phyloP scores from a whole-genome alignment of 2,113 vertebrate species.

The Danio rerio region GRCz12tu NC_133200.1:6923501-6924000 shows the following conservation, averaged over 20 bases:
- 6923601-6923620: conserved; percentile 41
- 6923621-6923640: too few species aligned
- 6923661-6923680: conserved; percentile 69
- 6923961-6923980: too few species aligned
- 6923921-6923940: too few species aligned
- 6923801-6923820: conserved; percentile 95
- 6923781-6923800: conserved; percentile 93
- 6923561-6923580: conserved; percentile 11
- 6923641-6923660: conserved; percentile 55
- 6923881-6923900: too few species aligned
- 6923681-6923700: conserved; percentile 66
- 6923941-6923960: too few species aligned
- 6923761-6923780: conserved; percentile 96
- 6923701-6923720: conserved; percentile 50
- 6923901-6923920: too few species aligned
- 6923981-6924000: too few species aligned
- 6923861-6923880: background rate
- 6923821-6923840: conserved; percentile 87
- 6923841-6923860: background rate
- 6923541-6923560: background rate
- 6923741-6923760: conserved; percentile 92
- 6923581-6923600: conserved; percentile 12
- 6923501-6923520: conserved; percentile 4
- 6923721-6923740: conserved; percentile 47
- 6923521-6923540: background rate